Conservation (phyloP, 2,113 vertebrate species). For the Zeus faber region DNA sequence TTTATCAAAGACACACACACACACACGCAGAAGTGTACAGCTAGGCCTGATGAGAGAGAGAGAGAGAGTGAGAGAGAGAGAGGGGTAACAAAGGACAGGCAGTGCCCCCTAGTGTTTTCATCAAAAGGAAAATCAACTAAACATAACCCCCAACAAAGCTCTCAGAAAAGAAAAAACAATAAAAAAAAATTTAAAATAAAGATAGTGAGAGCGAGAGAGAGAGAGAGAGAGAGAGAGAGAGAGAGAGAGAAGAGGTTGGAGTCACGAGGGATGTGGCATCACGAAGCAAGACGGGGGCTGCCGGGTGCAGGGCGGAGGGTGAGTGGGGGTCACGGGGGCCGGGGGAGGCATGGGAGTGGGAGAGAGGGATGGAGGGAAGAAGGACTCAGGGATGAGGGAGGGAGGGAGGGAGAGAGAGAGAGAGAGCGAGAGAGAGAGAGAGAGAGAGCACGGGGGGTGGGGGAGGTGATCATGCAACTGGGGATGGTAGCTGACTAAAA, state of each 20-base stretch:
- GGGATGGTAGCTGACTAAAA: conserved; percentile 40
- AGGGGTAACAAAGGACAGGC: conserved; percentile 86
- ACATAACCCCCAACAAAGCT: conserved; percentile 45
- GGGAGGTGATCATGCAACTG: conserved; percentile 13
- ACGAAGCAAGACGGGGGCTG: conserved; percentile 42
- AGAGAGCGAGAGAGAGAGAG: neutral
- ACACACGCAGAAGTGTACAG: conserved; percentile 34
- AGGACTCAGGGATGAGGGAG: neutral
- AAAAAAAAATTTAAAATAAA: conserved; percentile 30
- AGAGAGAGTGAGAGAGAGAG: conserved; percentile 51
- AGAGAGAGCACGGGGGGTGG: conserved; percentile 1
- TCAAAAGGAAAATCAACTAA: conserved; percentile 71
- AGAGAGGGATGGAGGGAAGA: conserved; percentile 11
- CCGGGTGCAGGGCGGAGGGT: conserved; percentile 8
- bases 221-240: conserved; percentile 4
- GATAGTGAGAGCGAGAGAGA: conserved; percentile 3
- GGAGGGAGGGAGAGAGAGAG: neutral
- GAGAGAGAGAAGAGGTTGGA: conserved; percentile 8
- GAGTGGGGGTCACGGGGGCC: conserved; percentile 18
- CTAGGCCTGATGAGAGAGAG: conserved; percentile 29
- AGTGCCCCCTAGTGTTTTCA: conserved; percentile 98
- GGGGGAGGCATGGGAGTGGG: conserved; percentile 6
- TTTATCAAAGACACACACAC: conserved; percentile 23
- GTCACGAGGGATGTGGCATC: conserved; percentile 54
- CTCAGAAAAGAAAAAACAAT: conserved; percentile 34